These are phyloP conservation scores for Melanerpes formicivorus DNA, from an alignment of 2,113 vertebrate species.

Conservation along the genomic window DNA sequence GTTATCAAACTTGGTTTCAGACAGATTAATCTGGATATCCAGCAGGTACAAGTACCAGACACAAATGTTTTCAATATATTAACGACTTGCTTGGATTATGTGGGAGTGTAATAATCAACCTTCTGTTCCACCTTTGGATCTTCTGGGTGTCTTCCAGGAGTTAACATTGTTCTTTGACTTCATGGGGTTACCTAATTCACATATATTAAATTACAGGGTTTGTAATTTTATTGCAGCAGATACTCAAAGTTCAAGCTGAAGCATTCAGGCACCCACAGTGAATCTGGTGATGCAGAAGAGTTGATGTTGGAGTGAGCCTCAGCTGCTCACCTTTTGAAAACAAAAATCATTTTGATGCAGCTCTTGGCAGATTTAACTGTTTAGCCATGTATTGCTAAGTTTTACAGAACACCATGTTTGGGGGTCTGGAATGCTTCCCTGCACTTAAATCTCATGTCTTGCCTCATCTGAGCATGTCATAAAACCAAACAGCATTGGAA, in stretches of 20 bases:
- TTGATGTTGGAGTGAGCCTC: constrained; percentile 46
- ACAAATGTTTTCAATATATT: constrained; percentile 13
- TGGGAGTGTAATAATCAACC: constrained; percentile 5
- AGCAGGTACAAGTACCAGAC: constrained; percentile 35
- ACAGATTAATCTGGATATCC: constrained; percentile 34
- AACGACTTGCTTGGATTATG: constrained; percentile 14
- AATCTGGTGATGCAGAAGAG: constrained; percentile 45
- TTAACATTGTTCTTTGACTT: constrained; percentile 33
- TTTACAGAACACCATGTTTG: constrained; percentile 8
- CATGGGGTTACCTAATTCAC: constrained; percentile 25
- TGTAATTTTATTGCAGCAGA: neutral
- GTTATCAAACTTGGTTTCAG: constrained; percentile 31
- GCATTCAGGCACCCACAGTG: constrained; percentile 2
- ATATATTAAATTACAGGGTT: neutral
- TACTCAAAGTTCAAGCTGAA: neutral
- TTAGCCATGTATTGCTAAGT: constrained; percentile 20
- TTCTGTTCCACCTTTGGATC: constrained; percentile 41
- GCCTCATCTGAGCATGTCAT: constrained; percentile 51
- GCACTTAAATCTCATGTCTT: constrained; percentile 60
- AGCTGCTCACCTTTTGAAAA: constrained; percentile 28
- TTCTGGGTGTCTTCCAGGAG: constrained; percentile 41
- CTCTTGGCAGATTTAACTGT: constrained; percentile 27
- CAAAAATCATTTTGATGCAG: constrained; percentile 29
- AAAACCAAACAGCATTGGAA: constrained; percentile 44
- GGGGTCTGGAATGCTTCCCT: constrained; percentile 65